Evolutionary conservation across 2,113 vertebrate genomes (phyloP).

Genomic region (Progne subis): DNA sequence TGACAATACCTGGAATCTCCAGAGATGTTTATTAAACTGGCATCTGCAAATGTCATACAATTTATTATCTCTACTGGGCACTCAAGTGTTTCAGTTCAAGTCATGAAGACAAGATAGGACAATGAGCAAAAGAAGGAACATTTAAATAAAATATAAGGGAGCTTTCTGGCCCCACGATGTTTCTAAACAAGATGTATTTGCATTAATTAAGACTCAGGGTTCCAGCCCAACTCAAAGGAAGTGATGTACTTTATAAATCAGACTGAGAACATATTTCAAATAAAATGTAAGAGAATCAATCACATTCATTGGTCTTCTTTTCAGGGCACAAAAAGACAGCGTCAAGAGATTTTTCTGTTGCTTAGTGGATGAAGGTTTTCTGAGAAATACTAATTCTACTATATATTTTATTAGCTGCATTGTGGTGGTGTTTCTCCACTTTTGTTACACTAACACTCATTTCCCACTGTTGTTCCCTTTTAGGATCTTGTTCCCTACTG

Average conservation of each 20-base stretch:
- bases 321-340: neutral
- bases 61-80: neutral
- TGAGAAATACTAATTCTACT: neutral
- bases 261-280: neutral
- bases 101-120: neutral
- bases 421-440: neutral
- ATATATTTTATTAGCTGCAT: neutral
- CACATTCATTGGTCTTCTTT: neutral
- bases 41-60: conserved; percentile 54
- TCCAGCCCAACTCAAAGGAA: neutral
- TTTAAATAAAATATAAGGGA: neutral
- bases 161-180: neutral
- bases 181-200: neutral
- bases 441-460: neutral
- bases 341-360: neutral
- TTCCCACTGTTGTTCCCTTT: neutral
- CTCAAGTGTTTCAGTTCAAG: neutral
- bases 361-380: neutral
- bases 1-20: neutral
- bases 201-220: neutral
- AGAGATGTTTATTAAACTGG: conserved; percentile 8
- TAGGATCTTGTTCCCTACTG: neutral
- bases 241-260: neutral
- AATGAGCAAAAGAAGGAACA: neutral
- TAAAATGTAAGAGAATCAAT: neutral